These are phyloP conservation scores for Syngnathus typhle DNA, from an alignment of 2,113 vertebrate genomes.

Conservation along the genomic window DNA sequence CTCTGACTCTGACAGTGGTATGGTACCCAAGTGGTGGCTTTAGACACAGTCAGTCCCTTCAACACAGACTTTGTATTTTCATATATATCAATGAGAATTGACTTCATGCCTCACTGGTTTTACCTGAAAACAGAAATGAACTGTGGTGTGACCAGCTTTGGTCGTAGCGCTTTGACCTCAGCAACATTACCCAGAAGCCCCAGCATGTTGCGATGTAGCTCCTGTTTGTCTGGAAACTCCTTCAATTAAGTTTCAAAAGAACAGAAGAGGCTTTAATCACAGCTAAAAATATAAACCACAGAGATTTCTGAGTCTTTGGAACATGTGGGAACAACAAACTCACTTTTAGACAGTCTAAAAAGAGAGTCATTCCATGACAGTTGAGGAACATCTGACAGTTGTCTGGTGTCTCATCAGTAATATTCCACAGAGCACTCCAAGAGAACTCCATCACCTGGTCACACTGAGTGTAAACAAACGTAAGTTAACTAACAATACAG, in stretches of 20 bases:
- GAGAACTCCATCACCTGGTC: constrained; percentile 99
- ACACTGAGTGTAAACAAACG: constrained; percentile 69
- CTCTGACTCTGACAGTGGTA: no score
- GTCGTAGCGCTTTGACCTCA: constrained; percentile 86
- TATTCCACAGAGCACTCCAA: constrained; percentile 98
- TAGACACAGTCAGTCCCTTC: neutral
- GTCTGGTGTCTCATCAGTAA: constrained; percentile 95
- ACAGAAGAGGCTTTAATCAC: neutral
- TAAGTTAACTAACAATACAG: neutral
- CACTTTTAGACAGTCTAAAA: constrained; percentile 91
- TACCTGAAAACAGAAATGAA: constrained; percentile 96
- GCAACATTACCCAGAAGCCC: constrained; percentile 94
- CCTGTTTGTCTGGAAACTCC: constrained; percentile 97
- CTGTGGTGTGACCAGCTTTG: constrained; percentile 90
- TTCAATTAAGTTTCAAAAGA: constrained; percentile 33
- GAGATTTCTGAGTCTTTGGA: neutral
- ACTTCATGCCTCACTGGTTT: neutral
- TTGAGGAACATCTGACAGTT: constrained; percentile 99
- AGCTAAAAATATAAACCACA: neutral
- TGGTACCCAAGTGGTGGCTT: no score
- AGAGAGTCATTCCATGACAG: constrained; percentile 94
- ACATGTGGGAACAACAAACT: constrained; percentile 19
- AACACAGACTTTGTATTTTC: neutral
- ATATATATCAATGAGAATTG: neutral
- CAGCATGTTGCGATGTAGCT: constrained; percentile 95